These are phyloP conservation scores for Nycticorax nycticorax DNA, from an alignment of 2,113 vertebrate species.

Conservation along the genomic window DNA sequence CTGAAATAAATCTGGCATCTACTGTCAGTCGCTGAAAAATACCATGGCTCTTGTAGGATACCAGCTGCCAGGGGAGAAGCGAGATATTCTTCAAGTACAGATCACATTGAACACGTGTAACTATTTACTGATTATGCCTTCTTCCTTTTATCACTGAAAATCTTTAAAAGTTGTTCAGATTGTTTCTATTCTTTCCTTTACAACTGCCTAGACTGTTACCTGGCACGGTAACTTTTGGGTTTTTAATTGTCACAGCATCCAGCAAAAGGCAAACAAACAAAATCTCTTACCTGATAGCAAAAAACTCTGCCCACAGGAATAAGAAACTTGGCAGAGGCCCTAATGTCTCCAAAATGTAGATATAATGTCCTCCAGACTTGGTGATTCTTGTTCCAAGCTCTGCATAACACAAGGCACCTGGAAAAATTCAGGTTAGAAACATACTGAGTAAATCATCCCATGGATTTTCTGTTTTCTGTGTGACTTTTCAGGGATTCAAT, in stretches of 20 bases:
- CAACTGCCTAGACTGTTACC: not conserved
- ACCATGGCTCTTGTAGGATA: not conserved
- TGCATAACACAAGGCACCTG: conserved; percentile 87
- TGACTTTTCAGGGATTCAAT: not conserved
- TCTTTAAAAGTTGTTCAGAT: not conserved
- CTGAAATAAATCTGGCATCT: not conserved
- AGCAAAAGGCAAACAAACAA: not conserved
- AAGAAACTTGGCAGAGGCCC: conserved; percentile 86
- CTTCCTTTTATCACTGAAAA: not conserved
- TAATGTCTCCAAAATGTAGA: conserved; percentile 85
- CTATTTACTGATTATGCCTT: not conserved
- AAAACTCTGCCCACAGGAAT: conserved; percentile 85
- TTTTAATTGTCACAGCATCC: not conserved
- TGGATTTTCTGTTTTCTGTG: not conserved
- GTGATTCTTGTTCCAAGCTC: conserved; percentile 87
- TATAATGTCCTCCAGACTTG: conserved; percentile 89
- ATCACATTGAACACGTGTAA: not conserved
- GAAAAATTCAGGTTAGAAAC: conserved; percentile 23
- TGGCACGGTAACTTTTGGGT: not conserved
- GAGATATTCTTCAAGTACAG: not conserved
- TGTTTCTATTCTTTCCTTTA: not conserved
- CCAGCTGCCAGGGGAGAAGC: not conserved
- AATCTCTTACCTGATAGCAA: conserved; percentile 81
- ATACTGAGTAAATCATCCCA: not conserved
- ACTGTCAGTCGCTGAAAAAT: not conserved